Evolutionary conservation across 2,113 vertebrate species (phyloP), one percentile per base, ranked within the genome.

Genomic region (Chunga burmeisteri): DNA sequence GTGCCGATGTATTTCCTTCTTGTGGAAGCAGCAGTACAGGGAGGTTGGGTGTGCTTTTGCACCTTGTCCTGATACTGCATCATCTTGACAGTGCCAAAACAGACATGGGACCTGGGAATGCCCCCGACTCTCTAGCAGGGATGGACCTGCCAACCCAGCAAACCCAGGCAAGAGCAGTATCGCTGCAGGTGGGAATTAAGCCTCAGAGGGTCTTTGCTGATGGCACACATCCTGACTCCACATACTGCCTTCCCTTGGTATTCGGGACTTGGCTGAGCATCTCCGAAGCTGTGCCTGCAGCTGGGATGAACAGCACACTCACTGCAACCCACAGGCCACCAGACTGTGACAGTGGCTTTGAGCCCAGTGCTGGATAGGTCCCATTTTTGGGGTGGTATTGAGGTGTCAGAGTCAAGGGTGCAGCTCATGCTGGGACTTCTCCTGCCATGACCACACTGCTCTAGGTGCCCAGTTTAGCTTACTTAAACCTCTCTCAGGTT

Each of bases 71-170:
- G 42, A 12, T 32, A 13, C 72, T 21, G 23, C 40, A 29, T 42
- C 59, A 21, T 30, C 40, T 2, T 38, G 49, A 22, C 59, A 32
- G 22, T 38, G 47, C 34, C 71, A 38, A 29, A 75, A 11, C n/a
- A 47, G 36, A 30, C 30, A 2, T 4, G 22, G 53, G 32, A n/a
- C 23, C 20, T 55, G 58, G 53, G 44, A 82, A n/a, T 6, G 4
- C 9, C 9, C 20, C 46, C 0, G 0, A 5, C 7, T 40, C 23
- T 58, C 75, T 13, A 11, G 11, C 27, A 55, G 77, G 7, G 4
- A 11, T 4, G 32, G 44, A 77, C 27, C 49, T 68, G 63, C 67
- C 72, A 58, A 11, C 6, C 32, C 65, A 67, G 34, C 32, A 91
- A 66, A 53, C 5, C 25, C 75, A 77, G 47, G 32, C 34, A 66